Conservation (phyloP, 2,888 invertebrate genomes). For the Furcula furcula region DNA sequence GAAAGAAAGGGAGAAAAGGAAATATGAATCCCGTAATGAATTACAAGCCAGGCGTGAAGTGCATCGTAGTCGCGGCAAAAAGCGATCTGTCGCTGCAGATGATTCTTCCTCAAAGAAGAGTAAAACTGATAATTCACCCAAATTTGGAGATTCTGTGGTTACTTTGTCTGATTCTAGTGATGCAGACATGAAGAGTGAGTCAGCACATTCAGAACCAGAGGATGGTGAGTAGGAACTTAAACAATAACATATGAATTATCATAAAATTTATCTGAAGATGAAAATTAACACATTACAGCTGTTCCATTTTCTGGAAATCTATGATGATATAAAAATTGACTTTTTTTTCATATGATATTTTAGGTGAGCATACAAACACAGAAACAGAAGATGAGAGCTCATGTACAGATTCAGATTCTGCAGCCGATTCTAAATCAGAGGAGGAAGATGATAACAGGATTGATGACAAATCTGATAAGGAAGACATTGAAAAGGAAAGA, state of each 20-base stretch:
- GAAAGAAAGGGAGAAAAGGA: conserved; percentile 89
- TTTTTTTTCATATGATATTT: conserved; percentile 16
- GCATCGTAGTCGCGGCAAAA: conserved; percentile 76
- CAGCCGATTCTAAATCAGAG: conserved; percentile 66
- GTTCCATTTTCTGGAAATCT: no score
- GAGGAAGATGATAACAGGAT: conserved; percentile 50
- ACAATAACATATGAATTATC: not conserved
- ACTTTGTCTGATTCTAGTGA: conserved; percentile 76
- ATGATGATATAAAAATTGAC: not conserved
- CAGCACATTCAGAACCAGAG: conserved; percentile 64
- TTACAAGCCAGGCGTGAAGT: conserved; percentile 87
- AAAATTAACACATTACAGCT: no score
- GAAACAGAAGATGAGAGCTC: conserved; percentile 77
- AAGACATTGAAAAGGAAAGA: conserved; percentile 62
- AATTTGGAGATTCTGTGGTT: conserved; percentile 67
- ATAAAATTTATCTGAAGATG: no score
- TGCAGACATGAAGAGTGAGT: conserved; percentile 71
- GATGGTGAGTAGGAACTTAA: conserved; percentile 48
- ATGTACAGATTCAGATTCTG: conserved; percentile 65
- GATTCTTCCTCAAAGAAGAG: conserved; percentile 58
- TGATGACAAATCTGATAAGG: conserved; percentile 51
- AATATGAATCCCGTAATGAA: conserved; percentile 87
- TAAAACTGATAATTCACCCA: conserved; percentile 59
- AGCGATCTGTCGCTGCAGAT: conserved; percentile 60
- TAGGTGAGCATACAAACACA: conserved; percentile 71